A percentile compares a stretch with the other conserved stretches of the same genome.
Evolutionary conservation across 2,888 invertebrate genomes (phyloP).

Genomic region (Mythimna pallens): DNA sequence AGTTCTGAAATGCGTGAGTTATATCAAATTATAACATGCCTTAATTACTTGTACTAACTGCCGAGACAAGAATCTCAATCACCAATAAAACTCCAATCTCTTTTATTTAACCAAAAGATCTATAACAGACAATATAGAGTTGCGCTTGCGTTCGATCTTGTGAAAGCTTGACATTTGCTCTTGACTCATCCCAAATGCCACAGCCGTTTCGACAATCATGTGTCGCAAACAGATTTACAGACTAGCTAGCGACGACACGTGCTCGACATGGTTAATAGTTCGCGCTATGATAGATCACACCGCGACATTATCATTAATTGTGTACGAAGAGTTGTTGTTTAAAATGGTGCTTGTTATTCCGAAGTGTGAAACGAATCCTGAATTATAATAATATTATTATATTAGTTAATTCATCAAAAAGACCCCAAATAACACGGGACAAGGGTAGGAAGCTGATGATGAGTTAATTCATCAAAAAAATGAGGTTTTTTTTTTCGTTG

Average conservation of each 20-base stretch:
- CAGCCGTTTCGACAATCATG: constrained; percentile 72
- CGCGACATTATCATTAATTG: constrained; percentile 34
- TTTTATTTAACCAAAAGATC: constrained; percentile 38
- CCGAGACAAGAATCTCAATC: constrained; percentile 27
- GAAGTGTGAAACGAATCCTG: background rate
- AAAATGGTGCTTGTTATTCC: background rate
- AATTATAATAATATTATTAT: no score
- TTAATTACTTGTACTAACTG: background rate
- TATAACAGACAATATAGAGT: constrained; percentile 49
- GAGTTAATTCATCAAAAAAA: no score
- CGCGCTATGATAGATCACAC: constrained; percentile 38
- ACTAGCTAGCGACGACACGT: constrained; percentile 52
- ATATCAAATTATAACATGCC: background rate
- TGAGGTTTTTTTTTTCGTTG: no score
- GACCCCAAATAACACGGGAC: no score
- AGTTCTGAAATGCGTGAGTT: background rate
- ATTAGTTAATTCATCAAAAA: no score
- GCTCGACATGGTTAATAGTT: constrained; percentile 42
- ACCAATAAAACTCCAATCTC: background rate
- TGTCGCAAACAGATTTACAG: constrained; percentile 53
- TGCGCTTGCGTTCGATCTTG: constrained; percentile 45
- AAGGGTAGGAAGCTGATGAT: no score
- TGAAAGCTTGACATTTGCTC: constrained; percentile 78
- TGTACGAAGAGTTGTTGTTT: constrained; percentile 8
- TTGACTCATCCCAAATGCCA: constrained; percentile 75